These are phyloP conservation scores for Diadophis punctatus DNA, from an alignment of 2,113 vertebrate species.

Conservation along the genomic window DNA sequence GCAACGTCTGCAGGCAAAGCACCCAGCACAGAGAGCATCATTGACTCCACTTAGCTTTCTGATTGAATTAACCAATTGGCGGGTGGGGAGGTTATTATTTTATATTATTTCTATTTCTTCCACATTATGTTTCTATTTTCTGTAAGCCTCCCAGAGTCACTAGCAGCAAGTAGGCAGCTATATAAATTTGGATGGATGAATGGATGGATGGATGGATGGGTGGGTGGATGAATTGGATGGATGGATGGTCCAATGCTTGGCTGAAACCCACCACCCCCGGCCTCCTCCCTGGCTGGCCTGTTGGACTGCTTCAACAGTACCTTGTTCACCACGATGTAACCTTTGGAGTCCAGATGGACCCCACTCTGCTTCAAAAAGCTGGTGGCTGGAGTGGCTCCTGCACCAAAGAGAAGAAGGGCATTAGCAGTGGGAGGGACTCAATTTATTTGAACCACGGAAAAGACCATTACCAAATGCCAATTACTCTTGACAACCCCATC, in stretches of 20 bases:
- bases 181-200: too few species aligned
- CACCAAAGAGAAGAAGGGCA: not conserved
- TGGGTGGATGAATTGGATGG: too few species aligned
- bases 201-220: too few species aligned
- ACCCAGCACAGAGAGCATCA: too few species aligned
- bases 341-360: slow-evolving; percentile 87
- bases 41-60: too few species aligned
- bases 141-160: too few species aligned
- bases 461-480: not conserved
- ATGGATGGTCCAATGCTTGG: not conserved
- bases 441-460: not conserved
- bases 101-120: too few species aligned
- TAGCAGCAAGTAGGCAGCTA: too few species aligned
- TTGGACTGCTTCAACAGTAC: slow-evolving; percentile 54
- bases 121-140: too few species aligned
- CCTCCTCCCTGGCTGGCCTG: not conserved
- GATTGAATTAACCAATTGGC: too few species aligned
- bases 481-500: not conserved
- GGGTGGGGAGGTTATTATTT: too few species aligned
- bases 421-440: not conserved
- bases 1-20: too few species aligned
- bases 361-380: slow-evolving; percentile 91
- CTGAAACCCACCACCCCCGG: rapidly evolving
- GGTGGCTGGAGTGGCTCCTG: slow-evolving; percentile 87
- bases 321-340: slow-evolving; percentile 95